Percentiles rank a stretch among this genome's conserved stretches.
Conservation (phyloP, 2,888 invertebrate genomes). For the Cheilosia grossa region DNA sequence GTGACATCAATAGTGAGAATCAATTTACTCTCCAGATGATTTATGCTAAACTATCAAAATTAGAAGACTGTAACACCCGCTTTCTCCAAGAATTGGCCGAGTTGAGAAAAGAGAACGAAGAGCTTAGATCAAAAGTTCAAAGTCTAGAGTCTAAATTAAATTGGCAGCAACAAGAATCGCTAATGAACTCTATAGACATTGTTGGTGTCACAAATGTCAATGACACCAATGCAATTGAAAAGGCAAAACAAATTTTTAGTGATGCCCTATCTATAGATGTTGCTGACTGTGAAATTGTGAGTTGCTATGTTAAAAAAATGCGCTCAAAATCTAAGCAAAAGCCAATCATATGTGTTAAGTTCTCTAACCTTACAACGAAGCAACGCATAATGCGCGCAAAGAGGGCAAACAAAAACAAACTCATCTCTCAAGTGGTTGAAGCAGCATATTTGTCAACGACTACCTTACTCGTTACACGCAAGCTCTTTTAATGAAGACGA, state of each 20-base stretch:
- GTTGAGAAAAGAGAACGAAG: conserved; percentile 15
- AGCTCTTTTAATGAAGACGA: too few species aligned
- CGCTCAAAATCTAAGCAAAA: neutral
- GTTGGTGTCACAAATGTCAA: neutral
- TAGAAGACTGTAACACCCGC: conserved; percentile 9
- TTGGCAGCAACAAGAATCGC: neutral
- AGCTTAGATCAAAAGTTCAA: neutral
- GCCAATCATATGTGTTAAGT: neutral
- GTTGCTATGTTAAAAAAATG: conserved; percentile 11
- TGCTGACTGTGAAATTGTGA: conserved; percentile 9
- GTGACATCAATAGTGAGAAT: neutral
- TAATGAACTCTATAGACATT: conserved; percentile 15
- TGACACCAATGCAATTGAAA: neutral
- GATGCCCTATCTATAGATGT: conserved; percentile 13
- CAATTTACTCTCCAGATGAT: conserved; percentile 15
- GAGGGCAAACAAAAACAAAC: too few species aligned
- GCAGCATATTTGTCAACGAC: neutral
- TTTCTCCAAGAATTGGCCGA: neutral
- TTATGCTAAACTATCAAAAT: neutral
- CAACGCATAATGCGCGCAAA: too few species aligned
- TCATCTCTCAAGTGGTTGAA: too few species aligned
- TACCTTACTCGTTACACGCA: too few species aligned
- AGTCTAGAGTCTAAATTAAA: conserved; percentile 9
- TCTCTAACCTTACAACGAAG: too few species aligned
- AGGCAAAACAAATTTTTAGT: neutral